Base-by-base conservation (phyloP, 2,888 invertebrate species). In the Eupithecia insigniata region DNA sequence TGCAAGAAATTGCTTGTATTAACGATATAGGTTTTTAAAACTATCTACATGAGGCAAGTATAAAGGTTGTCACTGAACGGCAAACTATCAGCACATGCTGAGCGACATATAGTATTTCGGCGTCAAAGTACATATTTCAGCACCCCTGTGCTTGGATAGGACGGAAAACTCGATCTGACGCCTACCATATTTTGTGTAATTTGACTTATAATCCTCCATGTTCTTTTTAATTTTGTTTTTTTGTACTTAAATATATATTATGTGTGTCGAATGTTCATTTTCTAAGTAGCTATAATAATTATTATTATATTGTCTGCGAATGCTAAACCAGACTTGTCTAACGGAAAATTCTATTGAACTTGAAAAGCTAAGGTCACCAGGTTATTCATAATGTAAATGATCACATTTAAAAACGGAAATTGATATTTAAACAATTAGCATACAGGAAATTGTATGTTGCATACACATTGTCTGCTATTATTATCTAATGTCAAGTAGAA, bases 401-500 rank as follows among this genome's bases (percentile, higher is more conserved):
- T 65, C 65, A 68, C 66, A 72, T 72, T 71, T 66, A 46, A 58
- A 66, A 70, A 58, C 73, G 67, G 67, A 71, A 46, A 67, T 61
- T 43, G 60, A 39, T 30, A 32, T 68, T 69, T 69, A 60, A 36
- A 58, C 6, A 28, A 73, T 73, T 71, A 70, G 22, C 70, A 68
- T 73, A 68, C 73, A 70, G 73, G 71, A 73, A 71, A 71, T 64
- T 46, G 32, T n/a, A 60, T 61, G 43, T 67, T 22, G 55, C 58
- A 64, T 60, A 26, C 26, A 26, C 51, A 34, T 70, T 69, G 51
- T 71, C 68, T 69, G 66, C 12, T 55, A 26, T 70, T 55, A 26
- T 70, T 71, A 76, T 68, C 71, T 66, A 43, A 69, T 62, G 66
- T 74, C 30, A 70, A 67, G 70, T 78, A 74, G 80, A 82, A 77